Evolutionary conservation across 30 jellyfish, hydroid and myxozoan species (phyloP), one percentile per base, ranked within the genome.

Genomic region (Haliclystus octoradiatus): DNA sequence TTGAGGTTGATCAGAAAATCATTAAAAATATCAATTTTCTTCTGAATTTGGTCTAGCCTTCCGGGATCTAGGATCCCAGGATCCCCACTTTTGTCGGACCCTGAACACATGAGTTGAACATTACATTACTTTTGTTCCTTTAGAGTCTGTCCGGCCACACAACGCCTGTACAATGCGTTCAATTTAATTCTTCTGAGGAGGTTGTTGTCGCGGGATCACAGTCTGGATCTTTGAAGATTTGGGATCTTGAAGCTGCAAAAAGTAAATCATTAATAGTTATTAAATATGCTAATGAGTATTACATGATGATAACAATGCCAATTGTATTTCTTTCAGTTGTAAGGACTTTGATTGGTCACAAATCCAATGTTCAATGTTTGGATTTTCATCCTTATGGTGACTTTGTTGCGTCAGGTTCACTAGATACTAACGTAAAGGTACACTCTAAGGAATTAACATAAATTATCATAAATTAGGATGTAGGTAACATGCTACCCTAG

Each of bases 141-240:
- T n/a, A 89, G 98, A 89, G 98, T 69, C 47, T 89, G n/a, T 89
- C 98, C 7, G 98, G 98, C 49, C 98, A 89, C 63, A 89, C 98
- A 50, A 72, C 93, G 1, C 89, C 98, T 22, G 84, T 89, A 14
- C 94, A 89, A 73, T 82, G 98, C 67, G 98, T 89, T 23, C 93
- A 89, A 53, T 89, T 89, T 69, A 89, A 89, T 33, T 70, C 69
- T 50, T 66, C 88, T 28, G 98, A 89, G 63, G 98, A 89, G 62
- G 79, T 89, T 29, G 98, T 89, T 50, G 70, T 91, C 31, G 98
- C 98, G 49, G 98, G 98, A 26, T 89, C 98, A 5, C 95, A 81
- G 32, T 81, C 95, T 25, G 98, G 98, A 23, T 68, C 98, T 29
- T 70, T 89, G 66, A 89, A 89, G 61, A 89, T 89, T 24, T 89